A percentile compares a stretch with the other conserved stretches of the same genome.
Evolutionary conservation across 2,113 vertebrate species (phyloP).

Genomic region (Hipposideros armiger): DNA sequence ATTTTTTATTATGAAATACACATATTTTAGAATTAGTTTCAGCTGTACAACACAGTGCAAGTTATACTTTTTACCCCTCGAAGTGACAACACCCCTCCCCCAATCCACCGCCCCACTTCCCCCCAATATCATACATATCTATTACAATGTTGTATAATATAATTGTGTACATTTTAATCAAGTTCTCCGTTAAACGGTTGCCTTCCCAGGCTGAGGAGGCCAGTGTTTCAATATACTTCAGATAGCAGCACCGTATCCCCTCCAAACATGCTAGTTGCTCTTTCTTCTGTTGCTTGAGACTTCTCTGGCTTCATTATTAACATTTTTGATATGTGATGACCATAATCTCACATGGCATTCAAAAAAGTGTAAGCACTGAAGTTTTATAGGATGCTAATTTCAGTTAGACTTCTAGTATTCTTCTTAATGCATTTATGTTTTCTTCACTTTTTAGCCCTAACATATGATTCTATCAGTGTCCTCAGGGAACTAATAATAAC

Average conservation of each 20-base stretch:
- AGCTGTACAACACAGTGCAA: too few species aligned
- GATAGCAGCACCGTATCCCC: background rate
- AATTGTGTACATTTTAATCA: background rate
- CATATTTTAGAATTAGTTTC: too few species aligned
- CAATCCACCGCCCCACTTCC: too few species aligned
- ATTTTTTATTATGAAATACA: too few species aligned
- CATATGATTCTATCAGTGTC: background rate
- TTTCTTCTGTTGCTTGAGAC: background rate
- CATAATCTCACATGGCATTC: background rate
- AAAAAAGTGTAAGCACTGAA: slow-evolving; percentile 8
- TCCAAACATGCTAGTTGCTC: background rate
- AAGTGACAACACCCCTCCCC: too few species aligned
- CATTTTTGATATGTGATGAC: background rate
- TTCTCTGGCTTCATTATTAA: slow-evolving; percentile 32
- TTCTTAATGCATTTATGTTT: slow-evolving; percentile 23
- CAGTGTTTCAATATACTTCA: background rate
- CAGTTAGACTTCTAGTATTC: background rate
- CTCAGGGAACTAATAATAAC: background rate
- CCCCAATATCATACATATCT: too few species aligned
- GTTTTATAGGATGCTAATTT: slow-evolving; percentile 3
- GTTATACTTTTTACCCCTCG: too few species aligned
- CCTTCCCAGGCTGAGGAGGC: background rate
- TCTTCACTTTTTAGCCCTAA: slow-evolving; percentile 13
- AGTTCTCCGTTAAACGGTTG: background rate
- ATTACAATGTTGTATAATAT: background rate